These are phyloP conservation scores for Tubulanus polymorphus DNA, from an alignment of 2,888 invertebrate species.

Conservation along the genomic window DNA sequence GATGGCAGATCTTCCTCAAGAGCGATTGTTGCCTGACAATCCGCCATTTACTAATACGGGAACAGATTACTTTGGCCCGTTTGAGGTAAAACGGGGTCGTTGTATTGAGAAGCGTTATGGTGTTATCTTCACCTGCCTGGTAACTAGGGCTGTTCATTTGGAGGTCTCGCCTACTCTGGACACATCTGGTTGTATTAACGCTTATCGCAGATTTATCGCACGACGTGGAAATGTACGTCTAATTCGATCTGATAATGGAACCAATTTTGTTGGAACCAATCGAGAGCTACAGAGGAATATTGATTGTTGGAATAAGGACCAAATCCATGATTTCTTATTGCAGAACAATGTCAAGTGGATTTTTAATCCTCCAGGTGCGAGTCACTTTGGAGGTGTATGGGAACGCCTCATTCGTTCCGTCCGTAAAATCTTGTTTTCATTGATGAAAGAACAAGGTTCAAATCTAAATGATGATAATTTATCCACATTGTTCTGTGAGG, in stretches of 20 bases:
- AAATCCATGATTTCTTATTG: neutral
- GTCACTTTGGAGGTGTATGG: slow-evolving; percentile 7
- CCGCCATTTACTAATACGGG: neutral
- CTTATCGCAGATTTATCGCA: neutral
- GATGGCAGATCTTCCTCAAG: neutral
- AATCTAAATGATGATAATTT: too few species aligned
- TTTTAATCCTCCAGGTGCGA: slow-evolving; percentile 1
- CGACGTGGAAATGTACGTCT: neutral
- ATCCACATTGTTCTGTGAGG: slow-evolving; percentile 21
- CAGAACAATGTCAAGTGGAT: neutral
- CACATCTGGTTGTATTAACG: slow-evolving; percentile 1
- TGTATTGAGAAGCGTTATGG: slow-evolving; percentile 9
- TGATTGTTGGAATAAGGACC: slow-evolving; percentile 5
- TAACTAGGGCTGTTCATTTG: slow-evolving; percentile 7
- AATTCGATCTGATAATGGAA: slow-evolving; percentile 7
- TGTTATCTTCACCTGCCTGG: slow-evolving; percentile 14
- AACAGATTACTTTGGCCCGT: neutral
- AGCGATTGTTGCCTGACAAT: neutral
- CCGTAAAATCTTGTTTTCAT: neutral
- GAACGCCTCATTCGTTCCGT: slow-evolving; percentile 2
- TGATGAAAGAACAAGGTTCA: neutral
- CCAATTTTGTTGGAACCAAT: slow-evolving; percentile 6
- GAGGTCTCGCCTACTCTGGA: slow-evolving; percentile 6
- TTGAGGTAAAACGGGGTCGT: neutral
- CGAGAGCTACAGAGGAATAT: slow-evolving; percentile 2